Base-by-base conservation (phyloP, 2,113 vertebrate genomes). In the Tympanuchus pallidicinctus region DNA sequence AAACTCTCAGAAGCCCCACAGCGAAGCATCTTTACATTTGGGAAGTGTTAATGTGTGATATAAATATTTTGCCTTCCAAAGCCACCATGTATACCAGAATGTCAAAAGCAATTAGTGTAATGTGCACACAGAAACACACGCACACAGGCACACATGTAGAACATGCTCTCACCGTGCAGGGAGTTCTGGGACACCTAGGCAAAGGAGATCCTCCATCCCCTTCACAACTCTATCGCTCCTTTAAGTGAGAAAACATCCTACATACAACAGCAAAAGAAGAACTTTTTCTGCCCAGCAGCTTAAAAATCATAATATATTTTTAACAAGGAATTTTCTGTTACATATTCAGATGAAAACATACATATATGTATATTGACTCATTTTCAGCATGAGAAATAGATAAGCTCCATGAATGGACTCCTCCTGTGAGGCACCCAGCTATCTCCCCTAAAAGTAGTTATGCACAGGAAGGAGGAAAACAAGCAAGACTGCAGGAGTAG, bases 11-110 rank as follows among this genome's bases (percentile, higher is more conserved):
- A 76, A 87, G 56, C 63, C 87, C 78, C 81, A 73, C 89, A 80
- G 84, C 0, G 0, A 79, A 91, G 60, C 78, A 60, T 82, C 81
- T 56, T 79, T 82, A 63, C 87, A 82, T 82, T 93, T 94, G 87
- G 86, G 74, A 93, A 92, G 86, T 60, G 95, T 90, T 96, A 85
- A 94, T 79, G 92, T 92, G 89, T 0, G 16, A 93, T 40, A 56
- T 5, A 93, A 94, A 89, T 59, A 63, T 66, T 93, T 89, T 82
- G 81, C 82, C 87, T 96, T 76, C 89, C 86, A 86, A 83, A 90
- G 88, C 61, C 86, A 82, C 83, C 86, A 75, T 32, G 40, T 38
- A 65, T 5, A 84, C 70, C 70, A 89, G 67, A 95, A 87, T 0
- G n/a, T 78, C 86, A 90, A 47, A 90, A 89, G 70, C n/a, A 86